These are phyloP conservation scores for Pogona vitticeps DNA, from an alignment of 2,113 vertebrate species.

Conservation along the genomic window DNA sequence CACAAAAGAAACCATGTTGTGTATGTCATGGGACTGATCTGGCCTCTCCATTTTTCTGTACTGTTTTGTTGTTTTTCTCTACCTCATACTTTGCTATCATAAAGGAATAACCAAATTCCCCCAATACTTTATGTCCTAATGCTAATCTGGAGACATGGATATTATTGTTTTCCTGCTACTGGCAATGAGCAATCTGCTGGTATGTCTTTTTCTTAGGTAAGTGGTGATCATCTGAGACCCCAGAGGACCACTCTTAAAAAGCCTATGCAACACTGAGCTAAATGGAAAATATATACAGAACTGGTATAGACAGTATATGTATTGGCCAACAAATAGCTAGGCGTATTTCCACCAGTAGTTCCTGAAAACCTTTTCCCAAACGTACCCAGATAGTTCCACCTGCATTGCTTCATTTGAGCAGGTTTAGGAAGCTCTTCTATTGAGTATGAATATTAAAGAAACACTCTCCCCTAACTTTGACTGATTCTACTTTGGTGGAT, in stretches of 20 bases:
- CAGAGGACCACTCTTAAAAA: too few species aligned
- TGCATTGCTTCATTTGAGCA: conserved; percentile 26
- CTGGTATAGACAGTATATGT: neutral
- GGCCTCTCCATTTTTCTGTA: too few species aligned
- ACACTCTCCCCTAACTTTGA: conserved; percentile 41
- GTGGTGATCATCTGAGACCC: neutral
- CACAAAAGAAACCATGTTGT: too few species aligned
- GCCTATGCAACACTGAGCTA: neutral
- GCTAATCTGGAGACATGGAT: too few species aligned
- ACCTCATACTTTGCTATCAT: too few species aligned
- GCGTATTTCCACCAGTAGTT: neutral
- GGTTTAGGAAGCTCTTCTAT: conserved; percentile 29
- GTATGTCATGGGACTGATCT: too few species aligned
- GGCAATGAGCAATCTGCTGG: neutral
- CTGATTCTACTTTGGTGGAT: conserved; percentile 37
- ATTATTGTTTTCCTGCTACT: neutral
- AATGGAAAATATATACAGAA: neutral
- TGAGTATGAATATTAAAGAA: conserved; percentile 39
- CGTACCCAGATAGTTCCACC: neutral
- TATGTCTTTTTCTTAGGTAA: neutral
- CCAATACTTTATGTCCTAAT: neutral
- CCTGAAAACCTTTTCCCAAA: neutral
- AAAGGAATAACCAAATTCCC: too few species aligned
- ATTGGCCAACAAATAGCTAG: neutral
- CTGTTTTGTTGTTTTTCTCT: too few species aligned